Percentiles rank a stretch among this genome's conserved stretches.
Conservation (phyloP, 2,888 invertebrate genomes). For the Hydrotaea cyrtoneurina region DNA sequence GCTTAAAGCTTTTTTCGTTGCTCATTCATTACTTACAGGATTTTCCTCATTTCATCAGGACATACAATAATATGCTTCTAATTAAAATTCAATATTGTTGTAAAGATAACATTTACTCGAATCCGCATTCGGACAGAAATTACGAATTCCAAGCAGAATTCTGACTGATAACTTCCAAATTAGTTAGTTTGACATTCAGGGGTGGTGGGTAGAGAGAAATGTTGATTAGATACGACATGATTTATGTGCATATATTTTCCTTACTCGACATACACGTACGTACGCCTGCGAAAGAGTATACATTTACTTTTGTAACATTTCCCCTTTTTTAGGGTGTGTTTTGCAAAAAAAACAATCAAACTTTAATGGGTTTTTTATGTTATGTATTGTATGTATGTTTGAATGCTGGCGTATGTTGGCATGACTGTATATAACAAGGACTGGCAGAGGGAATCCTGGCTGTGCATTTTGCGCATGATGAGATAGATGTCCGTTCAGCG, state of each 20-base stretch:
- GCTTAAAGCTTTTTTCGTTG: no score
- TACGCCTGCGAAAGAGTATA: neutral
- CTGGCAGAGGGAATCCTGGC: slow-evolving; percentile 27
- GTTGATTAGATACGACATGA: slow-evolving; percentile 33
- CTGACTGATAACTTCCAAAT: neutral
- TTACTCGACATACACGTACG: slow-evolving; percentile 2
- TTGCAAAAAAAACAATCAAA: slow-evolving; percentile 67
- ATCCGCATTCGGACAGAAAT: neutral
- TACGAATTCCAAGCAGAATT: neutral
- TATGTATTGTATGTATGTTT: slow-evolving; percentile 64
- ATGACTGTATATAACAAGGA: neutral
- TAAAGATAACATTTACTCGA: neutral
- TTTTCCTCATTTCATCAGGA: no score
- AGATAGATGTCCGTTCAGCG: neutral
- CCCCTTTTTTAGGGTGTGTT: slow-evolving; percentile 71
- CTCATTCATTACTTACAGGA: no score
- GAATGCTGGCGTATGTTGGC: neutral
- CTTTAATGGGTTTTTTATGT: slow-evolving; percentile 75
- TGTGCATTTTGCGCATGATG: slow-evolving; percentile 48
- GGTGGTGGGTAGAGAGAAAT: slow-evolving; percentile 1
- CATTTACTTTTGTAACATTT: slow-evolving; percentile 70
- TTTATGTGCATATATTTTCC: slow-evolving; percentile 20
- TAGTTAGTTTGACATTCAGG: neutral
- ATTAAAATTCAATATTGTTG: neutral
- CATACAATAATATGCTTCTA: neutral